Evolutionary conservation across 1,140 invertebrate species (phyloP).

Genomic region (Saccostrea echinata): DNA sequence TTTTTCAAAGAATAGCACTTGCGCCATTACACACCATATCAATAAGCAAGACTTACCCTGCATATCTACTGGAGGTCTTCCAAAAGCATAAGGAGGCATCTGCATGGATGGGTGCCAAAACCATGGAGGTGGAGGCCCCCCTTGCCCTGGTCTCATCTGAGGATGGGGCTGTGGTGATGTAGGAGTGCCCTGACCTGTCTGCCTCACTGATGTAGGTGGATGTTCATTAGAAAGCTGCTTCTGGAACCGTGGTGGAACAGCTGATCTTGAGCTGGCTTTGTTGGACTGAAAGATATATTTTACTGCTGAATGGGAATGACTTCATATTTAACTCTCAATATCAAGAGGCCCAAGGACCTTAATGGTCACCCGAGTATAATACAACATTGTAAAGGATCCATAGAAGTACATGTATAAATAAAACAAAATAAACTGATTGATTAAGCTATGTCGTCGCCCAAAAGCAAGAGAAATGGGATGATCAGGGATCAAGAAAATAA

Average conservation of each 20-base stretch:
- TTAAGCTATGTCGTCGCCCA: too few relatives aligned
- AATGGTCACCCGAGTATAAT: too few relatives aligned
- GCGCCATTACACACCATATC: background rate
- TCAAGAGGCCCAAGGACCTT: too few relatives aligned
- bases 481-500: too few relatives aligned
- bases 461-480: too few relatives aligned
- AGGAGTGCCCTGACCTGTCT: conserved; percentile 59
- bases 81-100: conserved; percentile 72
- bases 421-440: too few relatives aligned
- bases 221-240: conserved; percentile 82
- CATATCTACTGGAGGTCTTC: conserved; percentile 76
- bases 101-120: conserved; percentile 75
- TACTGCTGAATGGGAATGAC: background rate
- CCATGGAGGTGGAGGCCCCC: conserved; percentile 74
- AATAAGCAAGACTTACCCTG: conserved; percentile 63
- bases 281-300: conserved; percentile 14
- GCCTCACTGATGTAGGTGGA: conserved; percentile 44
- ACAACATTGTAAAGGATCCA: too few relatives aligned
- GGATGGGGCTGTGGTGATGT: conserved; percentile 66
- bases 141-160: conserved; percentile 72
- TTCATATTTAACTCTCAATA: background rate
- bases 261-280: conserved; percentile 41
- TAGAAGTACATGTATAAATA: too few relatives aligned
- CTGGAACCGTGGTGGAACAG: conserved; percentile 89
- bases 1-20: too few relatives aligned